Conservation (phyloP, 2,113 vertebrate genomes). For the Tamias sibiricus region DNA sequence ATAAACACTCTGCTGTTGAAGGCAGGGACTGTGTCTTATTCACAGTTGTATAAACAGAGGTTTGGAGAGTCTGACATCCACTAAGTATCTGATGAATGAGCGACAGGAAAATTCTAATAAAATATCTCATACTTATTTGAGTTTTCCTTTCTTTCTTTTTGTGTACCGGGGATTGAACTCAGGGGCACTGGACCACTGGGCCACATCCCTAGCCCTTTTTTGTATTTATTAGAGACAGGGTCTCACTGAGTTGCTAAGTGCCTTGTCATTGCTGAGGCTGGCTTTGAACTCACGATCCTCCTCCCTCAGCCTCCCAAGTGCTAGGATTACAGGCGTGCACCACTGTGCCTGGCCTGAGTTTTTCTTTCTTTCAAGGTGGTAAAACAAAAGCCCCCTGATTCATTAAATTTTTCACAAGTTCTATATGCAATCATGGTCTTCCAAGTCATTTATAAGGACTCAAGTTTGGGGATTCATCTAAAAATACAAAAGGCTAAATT, state of each 20-base stretch:
- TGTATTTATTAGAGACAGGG: too few relatives aligned
- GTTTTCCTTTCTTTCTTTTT: conserved; percentile 28
- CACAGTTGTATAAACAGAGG: background rate
- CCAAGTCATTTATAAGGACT: conserved; percentile 35
- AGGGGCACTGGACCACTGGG: too few relatives aligned
- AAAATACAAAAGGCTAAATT: conserved; percentile 45
- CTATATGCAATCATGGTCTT: background rate
- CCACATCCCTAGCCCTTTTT: too few relatives aligned
- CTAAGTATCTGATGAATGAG: background rate
- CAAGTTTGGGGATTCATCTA: conserved; percentile 15
- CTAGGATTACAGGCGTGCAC: too few relatives aligned
- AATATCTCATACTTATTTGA: background rate
- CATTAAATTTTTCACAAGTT: conserved; percentile 6
- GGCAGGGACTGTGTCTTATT: background rate
- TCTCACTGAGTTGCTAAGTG: too few relatives aligned
- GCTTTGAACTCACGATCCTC: too few relatives aligned
- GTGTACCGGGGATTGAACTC: too few relatives aligned
- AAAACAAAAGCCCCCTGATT: background rate
- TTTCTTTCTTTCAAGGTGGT: background rate
- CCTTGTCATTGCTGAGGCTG: too few relatives aligned
- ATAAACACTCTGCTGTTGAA: conserved; percentile 4
- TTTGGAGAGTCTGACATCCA: background rate
- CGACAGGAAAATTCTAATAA: background rate
- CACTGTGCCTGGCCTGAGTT: too few relatives aligned
- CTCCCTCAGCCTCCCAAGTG: too few relatives aligned